Conservation (phyloP, 1,140 invertebrate species). For the Pogonomyrmex californicus region DNA sequence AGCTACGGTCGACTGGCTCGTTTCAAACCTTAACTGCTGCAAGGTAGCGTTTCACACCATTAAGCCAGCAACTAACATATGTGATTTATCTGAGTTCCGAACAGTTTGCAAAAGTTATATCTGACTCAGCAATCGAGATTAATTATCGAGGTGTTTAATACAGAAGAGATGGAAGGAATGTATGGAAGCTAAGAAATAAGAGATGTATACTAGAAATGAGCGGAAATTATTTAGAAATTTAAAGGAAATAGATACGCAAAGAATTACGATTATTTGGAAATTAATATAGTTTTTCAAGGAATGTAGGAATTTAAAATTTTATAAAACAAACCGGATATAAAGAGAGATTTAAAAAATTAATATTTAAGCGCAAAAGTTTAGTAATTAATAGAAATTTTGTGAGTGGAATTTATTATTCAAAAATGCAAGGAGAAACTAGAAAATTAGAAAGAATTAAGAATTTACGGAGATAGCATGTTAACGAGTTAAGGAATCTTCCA, state of each 20-base stretch:
- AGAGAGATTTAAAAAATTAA: neutral
- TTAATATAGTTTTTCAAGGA: neutral
- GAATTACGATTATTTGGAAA: neutral
- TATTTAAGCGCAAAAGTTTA: neutral
- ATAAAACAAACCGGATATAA: neutral
- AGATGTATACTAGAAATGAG: neutral
- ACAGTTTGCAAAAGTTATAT: conserved; percentile 57
- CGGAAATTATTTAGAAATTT: too few species aligned
- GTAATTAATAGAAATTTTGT: neutral
- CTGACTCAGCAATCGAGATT: conserved; percentile 54
- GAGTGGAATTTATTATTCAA: neutral
- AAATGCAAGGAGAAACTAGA: neutral
- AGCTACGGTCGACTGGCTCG: conserved; percentile 60
- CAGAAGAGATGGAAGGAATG: neutral
- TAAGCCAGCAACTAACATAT: conserved; percentile 58
- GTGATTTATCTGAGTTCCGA: conserved; percentile 62
- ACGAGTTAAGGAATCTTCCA: neutral
- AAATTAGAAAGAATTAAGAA: neutral
- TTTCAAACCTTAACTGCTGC: conserved; percentile 55
- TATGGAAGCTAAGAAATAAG: conserved; percentile 9
- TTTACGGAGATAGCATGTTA: neutral
- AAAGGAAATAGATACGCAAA: too few species aligned
- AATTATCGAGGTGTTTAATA: conserved; percentile 48
- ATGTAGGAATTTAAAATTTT: neutral
- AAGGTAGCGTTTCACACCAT: conserved; percentile 54